Conservation (phyloP, 2,113 vertebrate species). For the Neopipo cinnamomea region DNA sequence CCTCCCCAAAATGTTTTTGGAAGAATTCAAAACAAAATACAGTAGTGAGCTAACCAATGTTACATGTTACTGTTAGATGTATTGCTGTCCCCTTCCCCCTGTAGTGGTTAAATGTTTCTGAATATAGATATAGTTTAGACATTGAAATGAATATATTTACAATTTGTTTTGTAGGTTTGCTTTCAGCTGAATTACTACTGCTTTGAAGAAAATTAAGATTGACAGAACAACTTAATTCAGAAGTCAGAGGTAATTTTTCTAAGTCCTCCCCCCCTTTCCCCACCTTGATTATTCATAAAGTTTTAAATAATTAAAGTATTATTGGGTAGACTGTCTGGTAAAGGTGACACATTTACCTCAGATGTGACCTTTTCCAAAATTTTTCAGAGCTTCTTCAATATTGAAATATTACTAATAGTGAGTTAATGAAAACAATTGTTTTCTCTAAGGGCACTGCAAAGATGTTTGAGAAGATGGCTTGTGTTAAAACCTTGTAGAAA, state of each 20-base stretch:
- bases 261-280: neutral
- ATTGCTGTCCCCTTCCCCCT: neutral
- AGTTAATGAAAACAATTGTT: neutral
- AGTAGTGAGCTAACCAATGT: neutral
- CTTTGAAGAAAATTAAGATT: constrained; percentile 33
- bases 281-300: neutral
- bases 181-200: constrained; percentile 4
- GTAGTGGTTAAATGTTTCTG: neutral
- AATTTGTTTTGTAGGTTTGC: constrained; percentile 14
- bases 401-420: neutral
- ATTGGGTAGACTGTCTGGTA: neutral
- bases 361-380: neutral
- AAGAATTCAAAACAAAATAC: neutral
- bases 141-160: neutral
- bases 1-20: neutral
- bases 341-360: neutral
- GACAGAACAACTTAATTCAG: constrained; percentile 38
- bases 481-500: neutral
- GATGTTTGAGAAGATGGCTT: neutral
- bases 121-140: neutral
- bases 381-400: neutral
- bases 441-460: neutral
- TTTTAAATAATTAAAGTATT: neutral
- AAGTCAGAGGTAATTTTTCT: constrained; percentile 34
- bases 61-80: neutral